These are phyloP conservation scores for Acromyrmex heyeri DNA, from an alignment of 1,140 invertebrate species.

Conservation along the genomic window DNA sequence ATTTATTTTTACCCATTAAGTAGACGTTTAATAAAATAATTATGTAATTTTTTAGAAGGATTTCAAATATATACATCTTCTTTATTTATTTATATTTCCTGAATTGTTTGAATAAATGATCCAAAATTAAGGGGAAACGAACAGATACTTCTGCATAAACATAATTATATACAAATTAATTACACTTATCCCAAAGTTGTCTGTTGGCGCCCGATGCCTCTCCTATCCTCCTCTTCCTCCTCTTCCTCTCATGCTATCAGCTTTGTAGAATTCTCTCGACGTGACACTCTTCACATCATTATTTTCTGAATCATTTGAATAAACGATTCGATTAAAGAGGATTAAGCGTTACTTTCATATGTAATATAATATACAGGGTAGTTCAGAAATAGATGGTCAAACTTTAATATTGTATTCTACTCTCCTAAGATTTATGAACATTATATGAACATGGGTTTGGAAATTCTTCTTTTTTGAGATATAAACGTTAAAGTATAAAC, in stretches of 20 bases:
- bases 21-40: neutral
- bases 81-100: no score
- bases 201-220: no score
- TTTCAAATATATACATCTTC: neutral
- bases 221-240: neutral
- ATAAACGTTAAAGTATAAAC: no score
- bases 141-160: neutral
- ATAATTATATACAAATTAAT: constrained; percentile 1
- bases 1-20: neutral
- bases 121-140: neutral
- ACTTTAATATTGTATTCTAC: no score
- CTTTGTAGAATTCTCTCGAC: neutral
- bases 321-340: neutral
- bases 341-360: neutral
- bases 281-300: neutral
- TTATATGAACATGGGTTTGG: no score
- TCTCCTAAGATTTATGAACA: no score
- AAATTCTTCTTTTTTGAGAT: no score
- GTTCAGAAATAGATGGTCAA: no score
- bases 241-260: neutral
- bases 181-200: neutral
- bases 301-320: neutral
- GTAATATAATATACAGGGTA: neutral
- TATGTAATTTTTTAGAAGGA: neutral
- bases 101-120: neutral